Conservation (phyloP, 2,797 vertebrate species). For the Zonotrichia albicollis region DNA sequence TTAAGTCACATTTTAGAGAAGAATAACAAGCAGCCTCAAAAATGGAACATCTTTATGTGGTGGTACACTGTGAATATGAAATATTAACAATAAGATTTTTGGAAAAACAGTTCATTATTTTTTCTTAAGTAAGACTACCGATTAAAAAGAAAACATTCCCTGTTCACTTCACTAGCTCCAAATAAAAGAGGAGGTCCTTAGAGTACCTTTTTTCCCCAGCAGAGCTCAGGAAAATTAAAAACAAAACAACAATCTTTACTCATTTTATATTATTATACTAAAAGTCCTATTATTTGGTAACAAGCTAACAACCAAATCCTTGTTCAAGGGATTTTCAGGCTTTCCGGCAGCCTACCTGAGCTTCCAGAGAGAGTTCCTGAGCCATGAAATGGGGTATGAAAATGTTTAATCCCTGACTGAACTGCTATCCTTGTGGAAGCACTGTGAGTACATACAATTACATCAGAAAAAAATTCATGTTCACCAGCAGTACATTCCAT, state of each 20-base stretch:
- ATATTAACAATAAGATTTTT: neutral
- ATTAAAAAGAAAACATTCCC: slow-evolving; percentile 30
- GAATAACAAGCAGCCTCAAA: neutral
- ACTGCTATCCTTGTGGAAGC: slow-evolving; percentile 28
- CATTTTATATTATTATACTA: neutral
- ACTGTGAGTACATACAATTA: slow-evolving; percentile 8
- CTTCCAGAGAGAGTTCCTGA: neutral
- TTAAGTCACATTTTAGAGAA: neutral
- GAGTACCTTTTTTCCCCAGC: neutral
- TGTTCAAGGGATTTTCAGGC: neutral
- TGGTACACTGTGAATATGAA: neutral
- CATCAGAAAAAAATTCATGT: neutral
- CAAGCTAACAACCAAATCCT: neutral
- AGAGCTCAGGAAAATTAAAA: neutral
- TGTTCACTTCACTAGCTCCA: neutral
- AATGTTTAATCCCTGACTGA: slow-evolving; percentile 48
- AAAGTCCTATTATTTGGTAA: neutral
- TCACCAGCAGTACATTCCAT: neutral
- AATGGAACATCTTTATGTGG: neutral
- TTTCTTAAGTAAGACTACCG: neutral
- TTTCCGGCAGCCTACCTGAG: neutral
- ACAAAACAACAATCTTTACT: neutral
- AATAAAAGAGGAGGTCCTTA: neutral
- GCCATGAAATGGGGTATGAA: slow-evolving; percentile 50
- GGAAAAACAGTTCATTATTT: neutral